A percentile compares a stretch with the other conserved stretches of the same genome.
Conservation (phyloP, 2,797 vertebrate species). For the Argya squamiceps region DNA sequence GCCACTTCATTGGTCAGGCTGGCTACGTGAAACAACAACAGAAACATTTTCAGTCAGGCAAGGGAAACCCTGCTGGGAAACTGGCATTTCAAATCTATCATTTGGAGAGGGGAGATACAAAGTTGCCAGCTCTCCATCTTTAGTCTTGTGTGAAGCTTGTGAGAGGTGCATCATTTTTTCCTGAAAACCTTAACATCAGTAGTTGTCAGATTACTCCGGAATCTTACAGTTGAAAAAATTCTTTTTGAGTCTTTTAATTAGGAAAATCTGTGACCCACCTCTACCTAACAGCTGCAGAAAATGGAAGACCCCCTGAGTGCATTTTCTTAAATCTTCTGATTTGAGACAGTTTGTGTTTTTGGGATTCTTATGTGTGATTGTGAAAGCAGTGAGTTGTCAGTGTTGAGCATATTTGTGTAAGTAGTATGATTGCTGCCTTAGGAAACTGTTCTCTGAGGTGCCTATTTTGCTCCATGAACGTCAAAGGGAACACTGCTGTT, state of each 20-base stretch:
- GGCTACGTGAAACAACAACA: background rate
- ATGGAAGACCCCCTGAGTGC: background rate
- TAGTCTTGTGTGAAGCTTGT: background rate
- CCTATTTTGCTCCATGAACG: rapidly evolving
- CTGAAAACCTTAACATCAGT: background rate
- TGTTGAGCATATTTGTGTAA: background rate
- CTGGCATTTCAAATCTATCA: background rate
- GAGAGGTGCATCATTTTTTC: background rate
- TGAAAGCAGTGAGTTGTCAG: background rate
- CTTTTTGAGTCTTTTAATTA: background rate
- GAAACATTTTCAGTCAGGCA: background rate
- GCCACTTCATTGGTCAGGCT: conserved; percentile 10
- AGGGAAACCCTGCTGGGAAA: conserved; percentile 12
- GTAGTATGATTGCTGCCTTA: background rate
- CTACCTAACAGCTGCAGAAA: background rate
- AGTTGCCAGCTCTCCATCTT: background rate
- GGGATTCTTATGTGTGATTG: background rate
- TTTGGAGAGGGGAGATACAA: background rate
- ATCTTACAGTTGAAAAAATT: background rate
- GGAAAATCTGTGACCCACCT: background rate
- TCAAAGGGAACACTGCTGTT: background rate
- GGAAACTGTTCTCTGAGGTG: background rate
- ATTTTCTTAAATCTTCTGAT: background rate
- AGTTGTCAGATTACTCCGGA: background rate
- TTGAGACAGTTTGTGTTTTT: background rate